Base-by-base conservation (phyloP, 2,797 vertebrate genomes). In the Carduelis carduelis region DNA sequence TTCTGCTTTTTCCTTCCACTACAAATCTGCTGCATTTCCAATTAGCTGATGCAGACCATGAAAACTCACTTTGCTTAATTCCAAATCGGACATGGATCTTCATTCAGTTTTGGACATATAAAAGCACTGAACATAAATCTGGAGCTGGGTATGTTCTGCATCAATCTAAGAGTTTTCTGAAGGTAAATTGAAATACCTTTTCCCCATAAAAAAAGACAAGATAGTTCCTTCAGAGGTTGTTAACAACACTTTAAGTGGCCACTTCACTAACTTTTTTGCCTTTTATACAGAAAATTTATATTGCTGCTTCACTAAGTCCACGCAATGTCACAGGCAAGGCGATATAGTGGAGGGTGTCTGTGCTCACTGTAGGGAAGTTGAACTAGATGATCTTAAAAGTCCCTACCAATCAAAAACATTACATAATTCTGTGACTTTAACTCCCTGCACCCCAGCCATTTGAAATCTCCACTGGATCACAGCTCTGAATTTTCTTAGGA, bases 261-360 rank as follows among this genome's bases (percentile, higher is more conserved):
- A 12, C 50, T 27, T 87, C 23, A 24, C 8, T 34, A 17, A 30
- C 37, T 72, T 69, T 52, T 44, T 14, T 55, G 1, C 21, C 3
- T 63, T 55, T 11, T 3, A 0, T 5, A 4, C 2, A 22, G 27
- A 43, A 69, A 12, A 35, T 44, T 53, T 50, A 9, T 30, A 46
- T 4, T 0, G 0, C 35, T 77, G 68, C 52, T 65, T 76, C 71
- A 32, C 24, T 55, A 28, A 74, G 50, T 26, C 34, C 2, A 0
- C 7, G 9, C 20, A 47, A 56, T 4, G 59, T 9, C 26, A 17
- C 11, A 71, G 16, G 27, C 16, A 41, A 47, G 8, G 15, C 27
- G 21, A 7, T 65, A 30, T 53, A 41, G 46, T 32, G 22, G 52
- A 78, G 47, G 8, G 18, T 47, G 18, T 35, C 57, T 14, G 6